Evolutionary conservation across 2,888 invertebrate species (phyloP).

Genomic region (Coleophora flavipennella): DNA sequence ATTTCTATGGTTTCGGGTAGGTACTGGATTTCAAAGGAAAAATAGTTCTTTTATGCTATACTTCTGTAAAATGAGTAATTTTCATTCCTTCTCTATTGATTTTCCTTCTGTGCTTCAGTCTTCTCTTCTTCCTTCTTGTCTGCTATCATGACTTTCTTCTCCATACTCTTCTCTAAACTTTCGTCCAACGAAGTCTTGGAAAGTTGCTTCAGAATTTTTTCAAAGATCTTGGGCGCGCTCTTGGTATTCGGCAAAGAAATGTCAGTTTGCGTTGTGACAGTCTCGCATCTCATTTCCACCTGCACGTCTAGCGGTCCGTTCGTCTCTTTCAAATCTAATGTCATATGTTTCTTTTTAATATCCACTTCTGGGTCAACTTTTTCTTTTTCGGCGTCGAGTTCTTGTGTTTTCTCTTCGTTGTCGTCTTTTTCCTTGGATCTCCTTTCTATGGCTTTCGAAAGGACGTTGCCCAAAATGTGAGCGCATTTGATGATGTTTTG

Average conservation of each 20-base stretch:
- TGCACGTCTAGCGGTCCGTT: constrained; percentile 33
- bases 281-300: constrained; percentile 43
- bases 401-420: constrained; percentile 22
- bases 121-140: constrained; percentile 5
- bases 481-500: constrained; percentile 61
- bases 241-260: constrained; percentile 62
- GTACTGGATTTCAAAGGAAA: too few relatives aligned
- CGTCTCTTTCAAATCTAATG: constrained; percentile 49
- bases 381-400: constrained; percentile 14
- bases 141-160: constrained; percentile 8
- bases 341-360: constrained; percentile 41
- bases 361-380: constrained; percentile 20
- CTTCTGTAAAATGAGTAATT: too few relatives aligned
- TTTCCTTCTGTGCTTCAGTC: not conserved
- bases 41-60: too few relatives aligned
- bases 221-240: constrained; percentile 63
- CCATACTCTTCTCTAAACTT: constrained; percentile 15
- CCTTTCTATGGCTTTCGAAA: constrained; percentile 50
- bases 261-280: constrained; percentile 57
- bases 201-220: constrained; percentile 54
- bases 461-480: constrained; percentile 49
- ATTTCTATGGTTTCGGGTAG: too few relatives aligned
- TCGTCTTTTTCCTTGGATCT: constrained; percentile 29
- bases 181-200: constrained; percentile 54
- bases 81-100: too few relatives aligned